phyloP scores from a whole-genome alignment of 2,888 invertebrate genomes.

The Spodoptera littoralis region DNA sequence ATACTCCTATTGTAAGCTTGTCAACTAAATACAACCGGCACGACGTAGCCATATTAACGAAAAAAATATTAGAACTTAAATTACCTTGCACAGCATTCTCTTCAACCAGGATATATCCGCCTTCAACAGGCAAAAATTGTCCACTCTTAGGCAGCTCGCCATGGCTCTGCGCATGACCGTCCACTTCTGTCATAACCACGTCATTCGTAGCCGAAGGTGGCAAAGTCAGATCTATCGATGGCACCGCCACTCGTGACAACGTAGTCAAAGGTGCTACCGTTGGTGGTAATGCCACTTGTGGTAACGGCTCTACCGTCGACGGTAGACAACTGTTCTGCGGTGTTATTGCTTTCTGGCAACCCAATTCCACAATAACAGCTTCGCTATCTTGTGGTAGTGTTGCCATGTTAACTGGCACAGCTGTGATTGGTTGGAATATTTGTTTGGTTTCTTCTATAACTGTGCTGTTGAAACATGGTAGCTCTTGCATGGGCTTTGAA shows the following conservation, averaged over 20 bases:
- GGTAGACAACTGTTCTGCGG: no score
- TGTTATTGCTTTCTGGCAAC: conserved; percentile 51
- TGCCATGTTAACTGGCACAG: conserved; percentile 69
- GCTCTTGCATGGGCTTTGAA: conserved; percentile 61
- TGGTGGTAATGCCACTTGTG: conserved; percentile 25
- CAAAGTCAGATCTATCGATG: conserved; percentile 17
- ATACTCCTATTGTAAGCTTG: no score
- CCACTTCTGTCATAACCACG: conserved; percentile 74
- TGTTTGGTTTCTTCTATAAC: conserved; percentile 81
- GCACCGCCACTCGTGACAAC: conserved; percentile 12
- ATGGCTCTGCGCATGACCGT: conserved; percentile 65
- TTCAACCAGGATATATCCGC: conserved; percentile 80
- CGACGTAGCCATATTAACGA: not conserved
- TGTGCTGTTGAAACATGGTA: conserved; percentile 79
- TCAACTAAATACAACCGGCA: no score
- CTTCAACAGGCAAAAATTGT: conserved; percentile 80
- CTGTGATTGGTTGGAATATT: conserved; percentile 79
- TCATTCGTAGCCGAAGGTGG: conserved; percentile 54
- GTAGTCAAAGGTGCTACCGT: conserved; percentile 18
- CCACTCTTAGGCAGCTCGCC: conserved; percentile 68
- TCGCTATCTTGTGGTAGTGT: conserved; percentile 66
- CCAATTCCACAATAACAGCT: conserved; percentile 73
- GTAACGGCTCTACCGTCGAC: conserved; percentile 1
- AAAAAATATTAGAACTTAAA: not conserved
- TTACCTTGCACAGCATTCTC: conserved; percentile 69